Conservation (phyloP, 2,888 invertebrate genomes). For the Rhodophaea formosa region DNA sequence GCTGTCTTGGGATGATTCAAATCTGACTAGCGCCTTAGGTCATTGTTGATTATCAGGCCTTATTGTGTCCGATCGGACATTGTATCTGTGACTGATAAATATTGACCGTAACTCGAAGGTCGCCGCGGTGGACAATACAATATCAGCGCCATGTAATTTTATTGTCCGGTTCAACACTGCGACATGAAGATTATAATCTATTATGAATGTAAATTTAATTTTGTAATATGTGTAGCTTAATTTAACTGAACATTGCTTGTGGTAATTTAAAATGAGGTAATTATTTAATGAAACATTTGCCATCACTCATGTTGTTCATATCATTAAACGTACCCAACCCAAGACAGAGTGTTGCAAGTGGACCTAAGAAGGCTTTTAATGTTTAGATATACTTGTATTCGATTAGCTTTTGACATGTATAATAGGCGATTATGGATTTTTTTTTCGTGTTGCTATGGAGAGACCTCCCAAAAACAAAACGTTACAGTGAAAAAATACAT, state of each 20-base stretch:
- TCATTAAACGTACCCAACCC: no score
- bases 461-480: no score
- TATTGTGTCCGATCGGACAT: slow-evolving; percentile 44
- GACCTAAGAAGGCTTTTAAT: no score
- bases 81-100: slow-evolving; percentile 38
- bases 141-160: slow-evolving; percentile 23
- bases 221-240: neutral
- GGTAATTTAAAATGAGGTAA: no score
- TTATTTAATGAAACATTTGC: no score
- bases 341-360: no score
- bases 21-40: slow-evolving; percentile 34
- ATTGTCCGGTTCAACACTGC: slow-evolving; percentile 16
- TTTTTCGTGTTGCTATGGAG: no score
- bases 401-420: no score
- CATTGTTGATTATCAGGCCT: slow-evolving; percentile 42
- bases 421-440: no score
- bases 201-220: slow-evolving; percentile 9
- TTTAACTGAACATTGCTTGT: neutral
- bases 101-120: slow-evolving; percentile 38
- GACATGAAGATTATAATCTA: slow-evolving; percentile 17
- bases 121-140: slow-evolving; percentile 25
- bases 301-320: no score
- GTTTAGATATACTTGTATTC: no score
- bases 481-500: no score
- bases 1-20: neutral